These are phyloP conservation scores for Lycocerus yunnanus DNA, from an alignment of 2,888 invertebrate species.

Conservation along the genomic window DNA sequence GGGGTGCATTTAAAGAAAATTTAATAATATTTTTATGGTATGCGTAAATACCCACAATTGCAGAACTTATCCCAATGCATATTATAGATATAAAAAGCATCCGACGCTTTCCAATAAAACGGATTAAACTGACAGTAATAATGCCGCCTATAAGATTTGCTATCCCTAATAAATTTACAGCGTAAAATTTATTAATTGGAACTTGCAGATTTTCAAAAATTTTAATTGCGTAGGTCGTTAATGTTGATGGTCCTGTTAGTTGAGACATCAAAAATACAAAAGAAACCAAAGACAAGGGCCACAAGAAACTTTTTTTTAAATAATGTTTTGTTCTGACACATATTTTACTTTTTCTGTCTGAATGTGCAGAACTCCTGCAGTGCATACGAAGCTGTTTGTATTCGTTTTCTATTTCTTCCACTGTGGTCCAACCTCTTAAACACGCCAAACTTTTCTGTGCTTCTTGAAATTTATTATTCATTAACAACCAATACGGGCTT, in stretches of 20 bases:
- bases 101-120: slow-evolving; percentile 73
- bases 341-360: background rate
- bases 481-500: slow-evolving; percentile 80
- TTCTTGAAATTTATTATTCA: slow-evolving; percentile 66
- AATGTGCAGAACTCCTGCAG: background rate
- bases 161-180: slow-evolving; percentile 72
- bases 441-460: slow-evolving; percentile 74
- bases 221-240: slow-evolving; percentile 74
- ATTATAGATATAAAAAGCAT: slow-evolving; percentile 68
- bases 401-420: slow-evolving; percentile 65
- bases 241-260: slow-evolving; percentile 75
- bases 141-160: slow-evolving; percentile 71
- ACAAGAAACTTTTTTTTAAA: slow-evolving; percentile 63
- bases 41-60: background rate
- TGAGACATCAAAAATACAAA: slow-evolving; percentile 73
- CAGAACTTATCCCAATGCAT: background rate
- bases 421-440: slow-evolving; percentile 76
- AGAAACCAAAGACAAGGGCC: slow-evolving; percentile 71
- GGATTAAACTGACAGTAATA: slow-evolving; percentile 68
- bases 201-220: slow-evolving; percentile 74
- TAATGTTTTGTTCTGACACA: background rate
- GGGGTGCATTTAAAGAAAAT: background rate
- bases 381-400: slow-evolving; percentile 49
- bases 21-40: background rate
- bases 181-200: slow-evolving; percentile 76